Conservation (phyloP, 2,797 vertebrate species). For the Tolypeutes matacus region DNA sequence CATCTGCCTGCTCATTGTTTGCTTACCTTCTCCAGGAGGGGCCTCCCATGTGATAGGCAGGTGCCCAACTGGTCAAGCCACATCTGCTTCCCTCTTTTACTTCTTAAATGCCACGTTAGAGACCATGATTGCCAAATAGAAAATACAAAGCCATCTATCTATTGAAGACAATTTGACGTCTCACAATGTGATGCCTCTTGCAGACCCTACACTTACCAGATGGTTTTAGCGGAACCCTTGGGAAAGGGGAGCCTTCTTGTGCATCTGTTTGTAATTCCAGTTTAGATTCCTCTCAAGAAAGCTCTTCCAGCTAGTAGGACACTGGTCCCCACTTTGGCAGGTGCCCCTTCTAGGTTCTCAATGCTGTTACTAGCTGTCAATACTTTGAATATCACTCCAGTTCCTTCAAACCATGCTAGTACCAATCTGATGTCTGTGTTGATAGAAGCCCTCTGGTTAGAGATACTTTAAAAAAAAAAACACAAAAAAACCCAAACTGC, state of each 20-base stretch:
- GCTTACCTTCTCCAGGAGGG: no score
- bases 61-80: no score
- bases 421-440: rapidly evolving
- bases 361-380: neutral
- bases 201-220: rapidly evolving
- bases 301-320: neutral
- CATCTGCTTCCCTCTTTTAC: no score
- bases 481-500: no score
- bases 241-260: neutral
- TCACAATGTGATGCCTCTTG: rapidly evolving
- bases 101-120: neutral
- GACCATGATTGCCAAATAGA: neutral
- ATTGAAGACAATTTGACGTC: rapidly evolving
- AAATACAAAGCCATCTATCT: neutral
- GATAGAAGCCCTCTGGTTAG: neutral
- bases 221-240: rapidly evolving
- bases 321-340: neutral
- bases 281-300: no score
- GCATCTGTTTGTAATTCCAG: rapidly evolving
- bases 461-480: no score
- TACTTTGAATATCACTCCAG: rapidly evolving
- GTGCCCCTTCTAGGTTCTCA: rapidly evolving
- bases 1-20: no score
- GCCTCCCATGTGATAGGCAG: no score
- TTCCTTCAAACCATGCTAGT: neutral